Evolutionary conservation across 2,888 invertebrate genomes (phyloP).

Genomic region (Acanthococcus lagerstroemiae): DNA sequence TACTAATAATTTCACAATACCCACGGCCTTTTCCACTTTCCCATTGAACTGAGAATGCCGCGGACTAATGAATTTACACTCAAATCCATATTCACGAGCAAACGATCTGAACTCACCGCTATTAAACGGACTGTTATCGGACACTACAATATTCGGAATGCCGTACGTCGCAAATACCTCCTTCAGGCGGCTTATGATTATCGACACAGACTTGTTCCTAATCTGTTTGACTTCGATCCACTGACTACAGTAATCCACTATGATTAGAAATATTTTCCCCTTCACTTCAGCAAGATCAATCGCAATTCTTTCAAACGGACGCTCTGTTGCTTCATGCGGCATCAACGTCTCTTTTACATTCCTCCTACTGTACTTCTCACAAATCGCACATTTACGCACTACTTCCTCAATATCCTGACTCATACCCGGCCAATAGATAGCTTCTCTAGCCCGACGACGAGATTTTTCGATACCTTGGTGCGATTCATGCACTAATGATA

Average conservation of each 20-base stretch:
- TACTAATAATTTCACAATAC: conserved; percentile 34
- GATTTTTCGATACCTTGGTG: background rate
- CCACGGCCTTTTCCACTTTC: conserved; percentile 32
- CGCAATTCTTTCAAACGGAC: too few species aligned
- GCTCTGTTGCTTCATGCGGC: too few species aligned
- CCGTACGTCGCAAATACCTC: too few species aligned
- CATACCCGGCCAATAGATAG: background rate
- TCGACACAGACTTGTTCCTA: too few species aligned
- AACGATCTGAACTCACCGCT: conserved; percentile 35
- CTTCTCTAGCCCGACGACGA: background rate
- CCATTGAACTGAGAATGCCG: conserved; percentile 36
- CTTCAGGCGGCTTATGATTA: too few species aligned
- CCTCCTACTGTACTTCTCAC: conserved; percentile 7
- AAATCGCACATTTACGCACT: background rate
- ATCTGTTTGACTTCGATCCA: too few species aligned
- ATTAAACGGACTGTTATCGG: too few species aligned
- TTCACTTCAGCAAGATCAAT: too few species aligned
- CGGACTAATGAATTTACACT: conserved; percentile 34
- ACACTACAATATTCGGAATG: too few species aligned
- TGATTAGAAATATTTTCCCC: too few species aligned
- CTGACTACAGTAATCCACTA: too few species aligned
- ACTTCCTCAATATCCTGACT: background rate
- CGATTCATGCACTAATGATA: background rate
- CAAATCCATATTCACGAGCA: conserved; percentile 35
- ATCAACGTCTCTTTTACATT: conserved; percentile 1